These are phyloP conservation scores for Eulemur mongoz DNA, from an alignment of 2,797 vertebrate genomes.

Conservation along the genomic window DNA sequence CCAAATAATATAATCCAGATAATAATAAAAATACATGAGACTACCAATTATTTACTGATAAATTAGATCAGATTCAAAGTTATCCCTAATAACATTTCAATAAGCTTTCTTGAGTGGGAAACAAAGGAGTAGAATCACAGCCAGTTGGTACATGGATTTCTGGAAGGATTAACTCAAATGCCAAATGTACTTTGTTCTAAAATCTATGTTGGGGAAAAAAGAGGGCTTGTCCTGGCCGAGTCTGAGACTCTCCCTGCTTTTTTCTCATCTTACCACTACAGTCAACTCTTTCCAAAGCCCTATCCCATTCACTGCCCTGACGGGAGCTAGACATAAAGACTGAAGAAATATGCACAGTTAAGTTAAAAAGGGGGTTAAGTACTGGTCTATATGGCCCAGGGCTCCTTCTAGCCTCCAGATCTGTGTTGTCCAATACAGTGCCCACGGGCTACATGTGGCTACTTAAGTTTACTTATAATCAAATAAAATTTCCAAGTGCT, in stretches of 20 bases:
- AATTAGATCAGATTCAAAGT: constrained; percentile 39
- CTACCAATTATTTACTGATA: constrained; percentile 30
- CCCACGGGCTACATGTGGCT: not conserved
- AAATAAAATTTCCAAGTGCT: not conserved
- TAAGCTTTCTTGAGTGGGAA: not conserved
- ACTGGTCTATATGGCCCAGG: too few relatives aligned
- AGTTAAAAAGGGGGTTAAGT: not conserved
- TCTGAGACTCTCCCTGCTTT: not conserved
- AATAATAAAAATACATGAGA: not conserved
- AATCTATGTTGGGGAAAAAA: not conserved
- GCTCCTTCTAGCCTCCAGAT: not conserved
- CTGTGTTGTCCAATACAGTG: not conserved
- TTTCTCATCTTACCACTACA: not conserved
- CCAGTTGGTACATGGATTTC: not conserved
- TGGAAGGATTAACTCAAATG: constrained; percentile 43
- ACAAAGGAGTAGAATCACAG: not conserved
- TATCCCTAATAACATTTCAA: not conserved
- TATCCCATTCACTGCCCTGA: fast-evolving
- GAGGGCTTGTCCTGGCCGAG: not conserved
- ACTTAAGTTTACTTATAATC: not conserved
- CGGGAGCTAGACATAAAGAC: not conserved
- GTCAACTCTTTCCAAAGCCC: not conserved
- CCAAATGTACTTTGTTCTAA: not conserved
- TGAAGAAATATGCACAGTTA: fast-evolving
- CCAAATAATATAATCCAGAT: not conserved